phyloP scores from a whole-genome alignment of 2,888 invertebrate species.

The Platycnemis pennipes region DNA sequence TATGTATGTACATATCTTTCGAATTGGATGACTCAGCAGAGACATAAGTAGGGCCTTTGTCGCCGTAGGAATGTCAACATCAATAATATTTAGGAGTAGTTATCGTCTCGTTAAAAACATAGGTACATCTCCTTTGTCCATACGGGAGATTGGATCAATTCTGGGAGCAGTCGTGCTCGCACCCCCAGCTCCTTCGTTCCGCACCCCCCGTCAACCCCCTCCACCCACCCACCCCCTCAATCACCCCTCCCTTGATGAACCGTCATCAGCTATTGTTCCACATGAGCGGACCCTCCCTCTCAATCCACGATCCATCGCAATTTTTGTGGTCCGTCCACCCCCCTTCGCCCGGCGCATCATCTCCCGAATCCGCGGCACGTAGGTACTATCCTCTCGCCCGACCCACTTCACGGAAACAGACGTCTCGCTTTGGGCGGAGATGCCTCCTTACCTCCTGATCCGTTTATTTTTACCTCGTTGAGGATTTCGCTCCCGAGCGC shows the following conservation, averaged over 20 bases:
- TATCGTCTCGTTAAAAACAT: no score
- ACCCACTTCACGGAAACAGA: not conserved
- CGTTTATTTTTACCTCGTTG: not conserved
- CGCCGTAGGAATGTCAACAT: no score
- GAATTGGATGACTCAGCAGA: no score
- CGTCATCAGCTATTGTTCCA: conserved; percentile 22
- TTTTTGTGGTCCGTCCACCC: not conserved
- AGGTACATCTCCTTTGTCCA: not conserved
- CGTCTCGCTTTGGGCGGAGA: not conserved
- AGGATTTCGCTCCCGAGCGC: not conserved
- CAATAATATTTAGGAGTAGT: no score
- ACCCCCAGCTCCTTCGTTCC: not conserved
- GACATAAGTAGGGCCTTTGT: no score
- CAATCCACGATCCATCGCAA: not conserved
- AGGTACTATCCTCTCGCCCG: not conserved
- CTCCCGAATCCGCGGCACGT: conserved; percentile 1
- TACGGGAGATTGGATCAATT: not conserved
- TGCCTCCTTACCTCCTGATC: no score
- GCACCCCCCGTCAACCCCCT: not conserved
- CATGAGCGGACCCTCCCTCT: not conserved
- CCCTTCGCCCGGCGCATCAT: not conserved
- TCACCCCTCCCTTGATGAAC: conserved; percentile 13
- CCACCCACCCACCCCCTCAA: not conserved
- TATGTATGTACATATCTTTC: no score
- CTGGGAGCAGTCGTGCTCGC: not conserved